Evolutionary conservation across 2,797 vertebrate genomes (phyloP).

Genomic region (Knipowitschia caucasica): DNA sequence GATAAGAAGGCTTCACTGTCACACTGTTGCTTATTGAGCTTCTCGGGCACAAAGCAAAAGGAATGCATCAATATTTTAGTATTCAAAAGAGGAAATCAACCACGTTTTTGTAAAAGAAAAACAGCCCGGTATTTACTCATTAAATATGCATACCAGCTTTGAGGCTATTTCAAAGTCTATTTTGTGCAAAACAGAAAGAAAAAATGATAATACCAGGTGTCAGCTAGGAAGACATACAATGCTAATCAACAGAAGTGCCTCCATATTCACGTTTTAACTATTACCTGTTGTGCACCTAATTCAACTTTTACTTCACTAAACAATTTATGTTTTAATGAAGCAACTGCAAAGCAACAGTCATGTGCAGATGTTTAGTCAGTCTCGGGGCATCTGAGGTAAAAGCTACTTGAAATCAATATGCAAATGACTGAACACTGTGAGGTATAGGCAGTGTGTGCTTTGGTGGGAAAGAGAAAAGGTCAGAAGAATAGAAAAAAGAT

Average conservation of each 20-base stretch:
- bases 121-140: neutral
- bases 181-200: constrained; percentile 1
- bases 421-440: neutral
- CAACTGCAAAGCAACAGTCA: neutral
- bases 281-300: neutral
- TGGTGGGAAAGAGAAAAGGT: neutral
- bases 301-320: neutral
- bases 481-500: neutral
- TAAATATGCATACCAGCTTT: constrained; percentile 2
- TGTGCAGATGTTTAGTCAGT: neutral
- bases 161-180: neutral
- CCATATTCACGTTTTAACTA: no score
- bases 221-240: no score
- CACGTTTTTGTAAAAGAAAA: constrained; percentile 1
- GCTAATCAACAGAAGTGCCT: no score
- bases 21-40: neutral
- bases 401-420: constrained; percentile 3
- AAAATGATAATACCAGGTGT: neutral
- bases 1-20: constrained; percentile 2
- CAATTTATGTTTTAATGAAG: neutral
- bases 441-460: neutral
- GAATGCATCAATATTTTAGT: constrained; percentile 7
- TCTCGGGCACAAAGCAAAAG: constrained; percentile 1
- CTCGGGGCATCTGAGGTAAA: neutral
- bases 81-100: constrained; percentile 5